Evolutionary conservation across 23 tunicate species (phyloP), one percentile per base, ranked within the genome.

Genomic region (Trididemnum nubilum): DNA sequence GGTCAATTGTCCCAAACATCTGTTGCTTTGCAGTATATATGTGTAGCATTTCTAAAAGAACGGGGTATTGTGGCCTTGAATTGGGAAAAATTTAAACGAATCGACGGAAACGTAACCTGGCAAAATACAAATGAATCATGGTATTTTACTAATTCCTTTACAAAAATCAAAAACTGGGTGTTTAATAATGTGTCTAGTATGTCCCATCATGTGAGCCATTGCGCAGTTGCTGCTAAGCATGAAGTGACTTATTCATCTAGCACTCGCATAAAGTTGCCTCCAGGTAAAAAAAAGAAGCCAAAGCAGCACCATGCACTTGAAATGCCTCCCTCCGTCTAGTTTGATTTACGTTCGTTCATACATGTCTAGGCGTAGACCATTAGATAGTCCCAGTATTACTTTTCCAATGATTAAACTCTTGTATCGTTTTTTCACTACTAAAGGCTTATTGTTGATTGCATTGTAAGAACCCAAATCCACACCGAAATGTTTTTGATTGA

Each of bases 1-100:
- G 89, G 85, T 15, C 91, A 91, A 72, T 23, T 86, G 2, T 40
- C 85, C 7, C 60, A 65, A 67, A 91, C 91, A n/a, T 91, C 91
- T 61, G 18, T 25, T 23, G 80, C 80, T 70, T 58, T 91, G 65
- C 52, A 77, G 51, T 50, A 44, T 25, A 22, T 91, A 2, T 86
- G 97, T 36, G 29, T 19, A 33, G 52, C 84, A 9, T 69, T 29
- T 77, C 32, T 91, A 15, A 70, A 64, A 58, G 39, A 65, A 3
- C 81, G 87, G 21, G 97, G 97, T 0, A 81, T 91, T 33, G 97
- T 91, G 22, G 63, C 77, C 34, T 22, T 76, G 29, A 49, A 67
- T 40, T 91, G 97, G 97, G 76, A 75, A 34, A 86, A 91, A 35
- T 38, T 88, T 1, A 58, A 67, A 33, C 60, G 78, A 4, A 77